Base-by-base conservation (phyloP, 2,888 invertebrate genomes). In the Zhuqinia jingwanae region DNA sequence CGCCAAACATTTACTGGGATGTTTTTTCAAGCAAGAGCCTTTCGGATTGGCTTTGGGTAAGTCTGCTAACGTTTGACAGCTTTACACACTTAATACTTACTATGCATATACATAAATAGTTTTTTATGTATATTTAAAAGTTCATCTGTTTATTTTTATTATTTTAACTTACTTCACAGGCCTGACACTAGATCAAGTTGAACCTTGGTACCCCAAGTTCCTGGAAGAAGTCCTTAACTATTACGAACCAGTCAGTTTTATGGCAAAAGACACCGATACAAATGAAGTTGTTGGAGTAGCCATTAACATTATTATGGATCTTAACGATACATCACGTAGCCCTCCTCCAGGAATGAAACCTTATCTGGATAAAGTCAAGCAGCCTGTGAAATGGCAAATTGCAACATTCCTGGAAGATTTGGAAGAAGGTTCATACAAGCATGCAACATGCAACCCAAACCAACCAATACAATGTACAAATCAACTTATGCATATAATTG, bases 41-140 rank as follows among this genome's bases (percentile, higher is more conserved):
- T 87, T 87, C 42, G 87, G 87, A 15, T 30, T 87, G 6, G 87
- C 87, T n/a, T 65, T 87, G 53, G 87, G 87, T 83, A 53, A 47
- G 78, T 53, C 53, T 17, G n/a, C 0, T 25, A 22, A 58, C 25
- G n/a, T 10, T 25, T 6, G 15, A 13, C 15, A 50, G n/a, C 2
- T 2, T n/a, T n/a, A n/a, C n/a, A n/a, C n/a, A 42, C 42, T 42
- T 42, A 42, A 42, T 42, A 42, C 42, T 42, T 42, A 42, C 42
- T 42, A 42, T 42, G 11, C 11, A 11, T 42, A 42, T 42, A 8
- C 42, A 5, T 11, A 42, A 42, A 11, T 42, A 36, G 36, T 8
- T 3, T 36, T 3, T 8, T 6, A 8, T 36, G 36, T 36, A 36
- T 36, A 36, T 8, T 3, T 36, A 36, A 36, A 36, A 36, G 36